These are phyloP conservation scores for Gallinago undulata DNA, from an alignment of 2,113 vertebrate genomes.

Conservation along the genomic window DNA sequence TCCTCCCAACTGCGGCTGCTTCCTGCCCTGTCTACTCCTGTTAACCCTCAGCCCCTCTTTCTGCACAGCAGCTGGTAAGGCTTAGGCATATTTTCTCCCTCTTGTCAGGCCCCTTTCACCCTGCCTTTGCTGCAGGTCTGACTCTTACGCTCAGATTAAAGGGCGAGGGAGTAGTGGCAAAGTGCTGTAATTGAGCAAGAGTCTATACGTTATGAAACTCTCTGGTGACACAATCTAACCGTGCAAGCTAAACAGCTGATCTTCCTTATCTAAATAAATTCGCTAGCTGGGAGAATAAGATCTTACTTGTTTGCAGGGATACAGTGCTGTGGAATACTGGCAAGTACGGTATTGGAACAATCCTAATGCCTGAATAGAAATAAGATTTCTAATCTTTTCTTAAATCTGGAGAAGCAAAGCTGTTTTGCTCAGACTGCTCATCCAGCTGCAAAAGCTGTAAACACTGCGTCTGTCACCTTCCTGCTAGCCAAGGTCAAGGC, in stretches of 20 bases:
- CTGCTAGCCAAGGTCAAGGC: neutral
- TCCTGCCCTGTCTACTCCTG: constrained; percentile 37
- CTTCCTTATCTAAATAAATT: constrained; percentile 8
- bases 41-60: constrained; percentile 9
- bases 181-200: constrained; percentile 6
- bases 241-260: neutral
- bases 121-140: neutral
- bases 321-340: neutral
- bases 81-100: constrained; percentile 24
- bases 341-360: neutral
- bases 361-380: neutral
- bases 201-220: neutral
- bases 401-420: neutral
- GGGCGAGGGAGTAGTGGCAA: neutral
- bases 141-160: neutral
- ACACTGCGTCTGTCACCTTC: neutral
- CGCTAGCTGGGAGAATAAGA: neutral
- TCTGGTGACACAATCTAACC: neutral
- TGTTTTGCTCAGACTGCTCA: neutral
- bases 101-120: constrained; percentile 25
- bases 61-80: constrained; percentile 16
- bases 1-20: constrained; percentile 12
- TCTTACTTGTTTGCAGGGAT: neutral
- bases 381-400: neutral
- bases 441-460: neutral